Evolutionary conservation across 2,113 vertebrate genomes (phyloP).

Genomic region (Aldabrachelys gigantea): DNA sequence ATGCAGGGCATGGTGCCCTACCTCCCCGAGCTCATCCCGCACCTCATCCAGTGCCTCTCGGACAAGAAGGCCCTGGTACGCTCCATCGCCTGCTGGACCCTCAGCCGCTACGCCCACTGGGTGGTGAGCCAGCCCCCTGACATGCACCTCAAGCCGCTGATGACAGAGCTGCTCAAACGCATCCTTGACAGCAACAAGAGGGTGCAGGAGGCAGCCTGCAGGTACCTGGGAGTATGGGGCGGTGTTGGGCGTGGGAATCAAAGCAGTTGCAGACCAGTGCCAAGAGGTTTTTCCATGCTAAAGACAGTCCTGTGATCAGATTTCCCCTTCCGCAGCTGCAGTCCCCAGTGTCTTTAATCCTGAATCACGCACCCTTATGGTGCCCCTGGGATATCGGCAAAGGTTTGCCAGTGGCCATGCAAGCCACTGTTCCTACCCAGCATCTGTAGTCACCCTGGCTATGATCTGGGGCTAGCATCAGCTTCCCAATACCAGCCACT

Average conservation of each 20-base stretch:
- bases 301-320: no score
- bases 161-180: constrained; percentile 94
- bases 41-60: constrained; percentile 92
- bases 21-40: constrained; percentile 93
- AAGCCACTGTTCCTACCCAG: no score
- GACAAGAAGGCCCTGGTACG: constrained; percentile 94
- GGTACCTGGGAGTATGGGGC: constrained; percentile 67
- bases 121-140: constrained; percentile 95
- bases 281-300: neutral
- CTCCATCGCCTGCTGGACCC: constrained; percentile 96
- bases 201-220: constrained; percentile 96
- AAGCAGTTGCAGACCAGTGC: neutral
- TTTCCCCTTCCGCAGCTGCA: neutral
- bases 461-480: no score
- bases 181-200: constrained; percentile 96
- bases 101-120: constrained; percentile 97
- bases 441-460: no score
- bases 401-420: no score
- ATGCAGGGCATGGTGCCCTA: constrained; percentile 99
- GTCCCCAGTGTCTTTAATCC: no score
- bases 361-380: no score
- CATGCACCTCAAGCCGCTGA: constrained; percentile 93
- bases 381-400: neutral
- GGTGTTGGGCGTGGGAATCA: neutral
- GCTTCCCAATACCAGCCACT: no score